These are phyloP conservation scores for Hoplodrina ambigua DNA, from an alignment of 2,888 invertebrate species.

Conservation along the genomic window DNA sequence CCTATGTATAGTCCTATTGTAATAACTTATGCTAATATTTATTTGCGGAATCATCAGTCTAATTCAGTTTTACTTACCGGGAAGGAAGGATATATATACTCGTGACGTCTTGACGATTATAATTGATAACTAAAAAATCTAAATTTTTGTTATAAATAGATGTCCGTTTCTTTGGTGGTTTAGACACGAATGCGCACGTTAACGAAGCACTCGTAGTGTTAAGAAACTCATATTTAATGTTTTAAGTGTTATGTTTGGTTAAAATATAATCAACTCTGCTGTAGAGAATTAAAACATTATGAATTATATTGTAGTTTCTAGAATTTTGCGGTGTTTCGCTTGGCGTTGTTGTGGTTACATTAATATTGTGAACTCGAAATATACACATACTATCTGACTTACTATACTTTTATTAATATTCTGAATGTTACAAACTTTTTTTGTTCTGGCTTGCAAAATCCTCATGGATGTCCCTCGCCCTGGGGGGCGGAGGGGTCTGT, in stretches of 20 bases:
- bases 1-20: slow-evolving; percentile 81
- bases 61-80: slow-evolving; percentile 57
- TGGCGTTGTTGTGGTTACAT: slow-evolving; percentile 71
- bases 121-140: slow-evolving; percentile 27
- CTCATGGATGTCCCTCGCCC: too few relatives aligned
- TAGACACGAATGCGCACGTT: slow-evolving; percentile 68
- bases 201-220: slow-evolving; percentile 72
- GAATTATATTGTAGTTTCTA: slow-evolving; percentile 63
- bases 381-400: slow-evolving; percentile 67
- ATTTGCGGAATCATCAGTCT: slow-evolving; percentile 69
- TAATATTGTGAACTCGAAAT: slow-evolving; percentile 73
- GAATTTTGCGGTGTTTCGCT: slow-evolving; percentile 69
- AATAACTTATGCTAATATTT: slow-evolving; percentile 83
- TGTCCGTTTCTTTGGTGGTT: slow-evolving; percentile 47
- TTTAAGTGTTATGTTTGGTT: slow-evolving; percentile 69
- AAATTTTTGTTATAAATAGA: slow-evolving; percentile 42
- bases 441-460: too few relatives aligned
- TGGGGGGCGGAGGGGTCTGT: too few relatives aligned
- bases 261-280: slow-evolving; percentile 69
- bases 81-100: slow-evolving; percentile 64
- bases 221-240: slow-evolving; percentile 63
- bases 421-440: neutral
- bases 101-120: slow-evolving; percentile 49
- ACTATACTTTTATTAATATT: slow-evolving; percentile 29
- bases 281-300: slow-evolving; percentile 66